A percentile compares a stretch with the other conserved stretches of the same genome.
phyloP scores from a whole-genome alignment of 1,140 invertebrate species.

The Drosophila orosa region DNA sequence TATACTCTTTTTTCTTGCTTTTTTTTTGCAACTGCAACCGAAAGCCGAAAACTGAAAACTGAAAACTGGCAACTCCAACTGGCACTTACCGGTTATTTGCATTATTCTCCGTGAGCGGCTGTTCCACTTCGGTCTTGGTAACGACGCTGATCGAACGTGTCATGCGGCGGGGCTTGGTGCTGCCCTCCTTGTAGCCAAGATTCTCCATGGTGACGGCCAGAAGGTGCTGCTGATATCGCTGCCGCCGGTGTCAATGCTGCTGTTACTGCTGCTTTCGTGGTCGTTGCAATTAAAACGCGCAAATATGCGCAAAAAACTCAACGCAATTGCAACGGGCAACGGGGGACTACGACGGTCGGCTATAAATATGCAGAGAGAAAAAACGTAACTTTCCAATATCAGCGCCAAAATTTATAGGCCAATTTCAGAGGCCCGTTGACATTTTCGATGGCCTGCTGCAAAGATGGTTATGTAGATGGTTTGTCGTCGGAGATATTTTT shows the following conservation, averaged over 20 bases:
- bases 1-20: not conserved
- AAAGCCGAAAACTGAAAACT: constrained; percentile 5
- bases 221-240: constrained; percentile 40
- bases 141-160: constrained; percentile 83
- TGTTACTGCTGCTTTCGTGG: constrained; percentile 16
- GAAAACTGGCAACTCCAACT: constrained; percentile 45
- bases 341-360: constrained; percentile 39
- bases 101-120: constrained; percentile 82
- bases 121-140: constrained; percentile 83
- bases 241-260: constrained; percentile 33
- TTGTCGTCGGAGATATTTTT: not conserved
- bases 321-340: constrained; percentile 43
- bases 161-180: constrained; percentile 81
- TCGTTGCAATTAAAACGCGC: constrained; percentile 67
- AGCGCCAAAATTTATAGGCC: constrained; percentile 57
- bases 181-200: constrained; percentile 84
- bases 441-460: constrained; percentile 34
- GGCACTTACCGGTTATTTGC: constrained; percentile 83
- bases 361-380: constrained; percentile 31
- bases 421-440: constrained; percentile 34
- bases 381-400: constrained; percentile 44
- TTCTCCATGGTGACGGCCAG: constrained; percentile 77
- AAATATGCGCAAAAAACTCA: constrained; percentile 66
- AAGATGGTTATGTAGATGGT: constrained; percentile 10
- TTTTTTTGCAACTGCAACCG: constrained; percentile 19